Percentiles rank a stretch among this genome's conserved stretches.
Evolutionary conservation across 2,113 vertebrate species (phyloP).

Genomic region (Gasterosteus nipponicus): DNA sequence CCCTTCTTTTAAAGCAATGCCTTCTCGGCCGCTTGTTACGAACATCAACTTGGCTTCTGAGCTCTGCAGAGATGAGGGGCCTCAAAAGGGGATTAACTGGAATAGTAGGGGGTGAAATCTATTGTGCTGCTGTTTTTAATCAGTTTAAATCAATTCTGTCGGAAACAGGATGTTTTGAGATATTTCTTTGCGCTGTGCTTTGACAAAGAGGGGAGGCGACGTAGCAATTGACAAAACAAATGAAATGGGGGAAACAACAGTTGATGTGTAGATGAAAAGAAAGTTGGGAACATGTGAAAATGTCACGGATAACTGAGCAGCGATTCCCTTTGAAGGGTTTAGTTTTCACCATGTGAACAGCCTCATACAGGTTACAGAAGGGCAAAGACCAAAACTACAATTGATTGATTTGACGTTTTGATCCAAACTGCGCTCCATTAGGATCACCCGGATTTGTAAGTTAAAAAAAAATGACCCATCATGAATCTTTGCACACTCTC

Average conservation of each 20-base stretch:
- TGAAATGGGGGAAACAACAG: background rate
- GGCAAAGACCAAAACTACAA: background rate
- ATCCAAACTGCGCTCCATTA: slow-evolving; percentile 8
- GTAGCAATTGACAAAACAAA: background rate
- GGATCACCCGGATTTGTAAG: slow-evolving; percentile 12
- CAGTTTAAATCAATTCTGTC: slow-evolving; percentile 12
- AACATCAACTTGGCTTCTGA: slow-evolving; percentile 21
- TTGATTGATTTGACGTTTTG: background rate
- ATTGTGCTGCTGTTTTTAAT: slow-evolving; percentile 4
- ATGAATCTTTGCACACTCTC: slow-evolving; percentile 5
- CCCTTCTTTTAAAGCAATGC: slow-evolving; percentile 10
- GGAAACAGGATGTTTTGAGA: background rate
- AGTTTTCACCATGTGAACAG: background rate
- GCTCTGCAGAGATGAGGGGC: slow-evolving; percentile 6
- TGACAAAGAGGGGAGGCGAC: slow-evolving; percentile 24
- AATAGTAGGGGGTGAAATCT: background rate
- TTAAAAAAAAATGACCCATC: background rate
- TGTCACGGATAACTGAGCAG: background rate
- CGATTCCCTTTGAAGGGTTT: background rate
- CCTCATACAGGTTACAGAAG: background rate
- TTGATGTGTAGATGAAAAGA: background rate
- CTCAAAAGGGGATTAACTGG: background rate
- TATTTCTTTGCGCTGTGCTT: background rate
- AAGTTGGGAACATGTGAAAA: background rate
- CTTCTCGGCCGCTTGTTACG: slow-evolving; percentile 6